Evolutionary conservation across 1,140 invertebrate genomes (phyloP), one percentile per base, ranked within the genome.

Genomic region (Brachionus manjavacas): DNA sequence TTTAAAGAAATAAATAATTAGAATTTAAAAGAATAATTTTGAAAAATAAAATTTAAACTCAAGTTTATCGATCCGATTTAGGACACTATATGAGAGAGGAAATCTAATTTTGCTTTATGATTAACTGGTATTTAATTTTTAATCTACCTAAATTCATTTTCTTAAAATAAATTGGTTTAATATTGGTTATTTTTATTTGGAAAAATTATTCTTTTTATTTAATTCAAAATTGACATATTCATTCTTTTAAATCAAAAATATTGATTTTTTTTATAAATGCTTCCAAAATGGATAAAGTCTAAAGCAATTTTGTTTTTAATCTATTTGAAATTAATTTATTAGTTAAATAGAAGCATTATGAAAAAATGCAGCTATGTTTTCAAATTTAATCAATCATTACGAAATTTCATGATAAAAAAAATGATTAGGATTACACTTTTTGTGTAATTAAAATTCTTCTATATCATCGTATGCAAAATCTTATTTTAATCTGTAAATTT

Each of bases 271-370:
- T 55, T 16, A 55, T 60, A 1, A 23, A 60, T 60, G 6, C 20
- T 60, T 20, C n/a, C 8, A 20, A 4, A 23, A 20, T 60, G 52
- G 16, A 60, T 60, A 1, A 20, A 20, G n/a, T 55, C 52, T 39
- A 41, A 41, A 20, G 20, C 2, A 72, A 39, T 72, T 35, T 68
- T 68, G 11, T 72, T 43, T 72, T 72, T 43, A 43, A 72, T 72
- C 35, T 72, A 39, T 72, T 72, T 72, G 68, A 72, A 41, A 72
- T 41, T 72, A 41, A 72, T 72, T 72, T 72, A 72, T 72, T 72
- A 72, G 35, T 72, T 46, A n/a, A 72, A 41, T 41, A 41, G 11
- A 3, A 41, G 68, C 4, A 72, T 41, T 23, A 39, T 72, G 31
- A 9, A 60, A 60, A 60, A 20, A 68, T 12, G 25, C 31, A n/a